A percentile compares a stretch with the other conserved stretches of the same genome.
Evolutionary conservation across 1,140 invertebrate species (phyloP).

Genomic region (Calephelis virginiensis): DNA sequence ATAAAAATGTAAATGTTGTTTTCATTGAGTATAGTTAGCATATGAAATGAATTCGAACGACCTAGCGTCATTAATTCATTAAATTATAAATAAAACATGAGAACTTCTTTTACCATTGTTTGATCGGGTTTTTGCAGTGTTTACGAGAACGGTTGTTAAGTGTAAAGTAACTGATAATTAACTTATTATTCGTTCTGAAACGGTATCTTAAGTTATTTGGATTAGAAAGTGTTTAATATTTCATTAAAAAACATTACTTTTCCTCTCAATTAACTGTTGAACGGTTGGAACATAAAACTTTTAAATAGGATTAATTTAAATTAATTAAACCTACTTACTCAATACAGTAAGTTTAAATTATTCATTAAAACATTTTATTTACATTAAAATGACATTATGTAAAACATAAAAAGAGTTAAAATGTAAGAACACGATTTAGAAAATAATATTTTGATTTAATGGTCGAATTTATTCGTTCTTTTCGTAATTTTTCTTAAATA

Average conservation of each 20-base stretch:
- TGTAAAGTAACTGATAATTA: slow-evolving; percentile 15
- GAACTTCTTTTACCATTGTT: slow-evolving; percentile 55
- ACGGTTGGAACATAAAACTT: background rate
- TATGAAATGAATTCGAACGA: slow-evolving; percentile 65
- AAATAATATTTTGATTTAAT: background rate
- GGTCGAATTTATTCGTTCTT: background rate
- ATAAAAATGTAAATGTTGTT: slow-evolving; percentile 24
- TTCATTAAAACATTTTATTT: slow-evolving; percentile 8
- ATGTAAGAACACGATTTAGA: background rate
- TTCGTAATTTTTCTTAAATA: background rate
- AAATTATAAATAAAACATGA: slow-evolving; percentile 68
- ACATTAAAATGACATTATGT: slow-evolving; percentile 6
- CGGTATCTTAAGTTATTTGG: slow-evolving; percentile 2
- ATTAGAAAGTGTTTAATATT: slow-evolving; percentile 13
- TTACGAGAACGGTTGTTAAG: slow-evolving; percentile 16
- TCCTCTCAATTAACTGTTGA: background rate
- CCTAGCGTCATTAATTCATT: slow-evolving; percentile 68
- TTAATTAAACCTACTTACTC: slow-evolving; percentile 2
- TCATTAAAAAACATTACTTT: slow-evolving; percentile 1
- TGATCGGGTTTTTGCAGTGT: slow-evolving; percentile 52
- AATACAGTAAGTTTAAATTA: background rate
- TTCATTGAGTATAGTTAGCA: slow-evolving; percentile 27
- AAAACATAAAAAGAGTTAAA: slow-evolving; percentile 3
- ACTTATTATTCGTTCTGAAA: background rate
- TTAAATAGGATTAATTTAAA: slow-evolving; percentile 1